Evolutionary conservation across 1,140 invertebrate genomes (phyloP).

Genomic region (Doryteuthis pealeii): DNA sequence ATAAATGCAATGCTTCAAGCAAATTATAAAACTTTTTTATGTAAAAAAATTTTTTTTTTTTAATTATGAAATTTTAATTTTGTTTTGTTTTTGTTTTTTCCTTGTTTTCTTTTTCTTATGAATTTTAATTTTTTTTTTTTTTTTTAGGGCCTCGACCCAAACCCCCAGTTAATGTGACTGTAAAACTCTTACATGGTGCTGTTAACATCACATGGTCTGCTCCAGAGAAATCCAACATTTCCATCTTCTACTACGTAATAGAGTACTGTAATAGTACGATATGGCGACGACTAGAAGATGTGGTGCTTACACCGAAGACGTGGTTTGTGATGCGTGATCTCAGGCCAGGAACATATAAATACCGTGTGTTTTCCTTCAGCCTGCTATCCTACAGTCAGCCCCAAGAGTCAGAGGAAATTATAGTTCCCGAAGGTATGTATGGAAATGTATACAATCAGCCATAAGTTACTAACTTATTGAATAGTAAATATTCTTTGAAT

Average conservation of each 20-base stretch:
- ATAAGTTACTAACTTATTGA: neutral
- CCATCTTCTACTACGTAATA: slow-evolving; percentile 88
- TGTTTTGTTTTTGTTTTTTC: no score
- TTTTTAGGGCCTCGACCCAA: slow-evolving; percentile 81
- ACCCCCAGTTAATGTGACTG: slow-evolving; percentile 82
- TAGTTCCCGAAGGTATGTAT: slow-evolving; percentile 6
- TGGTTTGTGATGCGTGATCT: slow-evolving; percentile 25
- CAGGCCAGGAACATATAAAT: slow-evolving; percentile 31
- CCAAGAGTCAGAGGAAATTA: slow-evolving; percentile 17
- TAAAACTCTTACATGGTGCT: slow-evolving; percentile 81
- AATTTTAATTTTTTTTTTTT: slow-evolving; percentile 21
- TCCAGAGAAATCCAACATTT: slow-evolving; percentile 72
- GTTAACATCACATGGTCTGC: slow-evolving; percentile 80
- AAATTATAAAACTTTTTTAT: no score
- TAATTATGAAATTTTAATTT: no score
- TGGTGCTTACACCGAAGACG: slow-evolving; percentile 18
- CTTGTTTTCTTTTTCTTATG: no score
- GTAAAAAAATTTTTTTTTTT: no score
- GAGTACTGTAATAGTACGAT: slow-evolving; percentile 73
- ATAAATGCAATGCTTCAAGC: no score
- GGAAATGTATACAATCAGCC: no score
- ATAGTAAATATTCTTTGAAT: no score
- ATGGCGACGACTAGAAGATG: slow-evolving; percentile 71
- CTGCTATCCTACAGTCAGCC: slow-evolving; percentile 34
- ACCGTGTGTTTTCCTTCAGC: slow-evolving; percentile 37